Evolutionary conservation across 1,140 invertebrate species (phyloP).

Genomic region (Eciton burchellii): DNA sequence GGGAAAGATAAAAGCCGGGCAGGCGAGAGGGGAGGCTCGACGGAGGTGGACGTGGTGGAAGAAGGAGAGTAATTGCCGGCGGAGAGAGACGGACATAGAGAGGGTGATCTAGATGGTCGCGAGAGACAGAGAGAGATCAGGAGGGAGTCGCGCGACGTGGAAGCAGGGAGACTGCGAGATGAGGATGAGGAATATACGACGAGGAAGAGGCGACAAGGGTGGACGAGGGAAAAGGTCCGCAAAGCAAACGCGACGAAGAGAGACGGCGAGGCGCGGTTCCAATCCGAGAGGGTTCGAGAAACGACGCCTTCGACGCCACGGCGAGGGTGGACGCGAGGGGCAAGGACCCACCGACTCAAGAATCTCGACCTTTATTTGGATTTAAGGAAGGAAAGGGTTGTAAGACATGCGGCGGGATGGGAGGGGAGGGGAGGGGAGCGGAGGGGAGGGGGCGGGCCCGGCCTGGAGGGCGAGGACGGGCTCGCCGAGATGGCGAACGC

Average conservation of each 20-base stretch:
- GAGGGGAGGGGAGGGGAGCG: not conserved
- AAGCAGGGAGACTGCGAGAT: conserved; percentile 53
- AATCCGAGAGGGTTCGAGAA: conserved; percentile 73
- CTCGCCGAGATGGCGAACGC: conserved; percentile 62
- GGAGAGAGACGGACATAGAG: conserved; percentile 70
- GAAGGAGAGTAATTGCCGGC: conserved; percentile 57
- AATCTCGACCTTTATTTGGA: conserved; percentile 84
- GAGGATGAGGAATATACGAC: conserved; percentile 56
- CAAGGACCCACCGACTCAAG: conserved; percentile 67
- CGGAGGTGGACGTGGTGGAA: conserved; percentile 63
- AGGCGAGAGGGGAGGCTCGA: conserved; percentile 60
- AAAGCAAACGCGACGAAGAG: conserved; percentile 67
- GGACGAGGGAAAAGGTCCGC: conserved; percentile 59
- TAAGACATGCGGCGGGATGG: conserved; percentile 64
- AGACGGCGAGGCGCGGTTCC: conserved; percentile 69
- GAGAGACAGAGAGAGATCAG: conserved; percentile 66
- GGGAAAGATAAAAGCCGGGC: conserved; percentile 70
- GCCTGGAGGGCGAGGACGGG: conserved; percentile 24
- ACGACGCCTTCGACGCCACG: conserved; percentile 67
- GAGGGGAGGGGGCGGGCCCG: conserved; percentile 25
- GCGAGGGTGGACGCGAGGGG: conserved; percentile 33
- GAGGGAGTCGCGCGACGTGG: conserved; percentile 52
- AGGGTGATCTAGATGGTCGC: conserved; percentile 75
- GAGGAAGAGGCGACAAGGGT: conserved; percentile 44
- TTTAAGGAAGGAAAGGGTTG: conserved; percentile 84